Evolutionary conservation across 1,140 invertebrate genomes (phyloP).

Genomic region (Pachyrhynchus sulphureomaculatus): DNA sequence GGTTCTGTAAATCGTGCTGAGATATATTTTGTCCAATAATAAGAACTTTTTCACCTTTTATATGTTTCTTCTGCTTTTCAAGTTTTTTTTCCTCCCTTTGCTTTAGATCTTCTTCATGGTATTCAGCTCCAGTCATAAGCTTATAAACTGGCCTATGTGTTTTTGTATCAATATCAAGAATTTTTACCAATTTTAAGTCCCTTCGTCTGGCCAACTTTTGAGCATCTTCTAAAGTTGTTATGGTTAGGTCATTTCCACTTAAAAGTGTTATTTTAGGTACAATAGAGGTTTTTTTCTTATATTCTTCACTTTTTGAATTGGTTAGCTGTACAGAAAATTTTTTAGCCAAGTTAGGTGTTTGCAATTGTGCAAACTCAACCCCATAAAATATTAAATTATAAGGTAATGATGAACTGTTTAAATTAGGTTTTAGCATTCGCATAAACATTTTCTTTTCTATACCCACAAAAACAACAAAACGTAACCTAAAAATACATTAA

Average conservation of each 20-base stretch:
- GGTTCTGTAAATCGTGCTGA: slow-evolving; percentile 63
- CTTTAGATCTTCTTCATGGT: slow-evolving; percentile 49
- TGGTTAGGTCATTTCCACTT: slow-evolving; percentile 34
- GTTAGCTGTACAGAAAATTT: no score
- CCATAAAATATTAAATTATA: no score
- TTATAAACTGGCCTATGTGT: slow-evolving; percentile 63
- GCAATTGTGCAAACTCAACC: no score
- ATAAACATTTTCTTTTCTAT: no score
- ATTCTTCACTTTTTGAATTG: slow-evolving; percentile 4
- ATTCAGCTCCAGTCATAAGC: slow-evolving; percentile 53
- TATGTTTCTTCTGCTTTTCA: slow-evolving; percentile 34
- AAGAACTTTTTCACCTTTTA: slow-evolving; percentile 61
- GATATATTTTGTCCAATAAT: slow-evolving; percentile 61
- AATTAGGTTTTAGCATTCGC: no score
- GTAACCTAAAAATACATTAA: no score
- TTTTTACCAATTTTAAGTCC: slow-evolving; percentile 65
- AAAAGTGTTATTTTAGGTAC: slow-evolving; percentile 49
- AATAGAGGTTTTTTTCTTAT: slow-evolving; percentile 38
- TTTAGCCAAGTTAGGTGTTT: no score
- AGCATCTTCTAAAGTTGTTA: slow-evolving; percentile 56
- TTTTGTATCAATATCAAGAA: slow-evolving; percentile 63
- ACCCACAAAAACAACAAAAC: no score
- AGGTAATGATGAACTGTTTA: no score
- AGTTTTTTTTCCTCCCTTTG: slow-evolving; percentile 42
- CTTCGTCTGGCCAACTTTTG: slow-evolving; percentile 62